phyloP scores from a whole-genome alignment of 2,113 vertebrate species.

The Anolis carolinensis region DNA sequence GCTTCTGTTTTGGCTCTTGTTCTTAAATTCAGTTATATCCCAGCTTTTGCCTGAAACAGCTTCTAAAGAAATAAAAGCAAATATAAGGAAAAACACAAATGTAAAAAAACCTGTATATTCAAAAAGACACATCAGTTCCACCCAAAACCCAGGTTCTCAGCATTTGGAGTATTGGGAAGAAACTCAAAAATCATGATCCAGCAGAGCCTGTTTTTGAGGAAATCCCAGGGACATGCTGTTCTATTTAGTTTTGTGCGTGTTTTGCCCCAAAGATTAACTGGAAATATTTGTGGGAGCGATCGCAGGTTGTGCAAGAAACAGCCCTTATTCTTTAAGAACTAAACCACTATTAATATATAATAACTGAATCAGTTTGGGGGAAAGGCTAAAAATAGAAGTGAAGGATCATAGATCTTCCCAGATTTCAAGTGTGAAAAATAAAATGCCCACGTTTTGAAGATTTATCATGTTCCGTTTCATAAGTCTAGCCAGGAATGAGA shows the following conservation, averaged over 20 bases:
- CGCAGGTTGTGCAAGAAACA: not conserved
- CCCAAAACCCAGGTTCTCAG: not conserved
- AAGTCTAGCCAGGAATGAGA: not conserved
- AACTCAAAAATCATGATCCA: not conserved
- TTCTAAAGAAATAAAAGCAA: no score
- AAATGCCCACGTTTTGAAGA: no score
- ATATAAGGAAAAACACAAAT: no score
- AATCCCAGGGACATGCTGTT: conserved; percentile 9
- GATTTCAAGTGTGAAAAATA: not conserved
- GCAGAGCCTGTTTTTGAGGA: not conserved
- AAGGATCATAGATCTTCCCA: not conserved
- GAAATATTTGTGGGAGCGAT: not conserved
- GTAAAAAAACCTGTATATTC: not conserved
- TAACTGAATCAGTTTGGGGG: no score
- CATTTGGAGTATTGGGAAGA: not conserved
- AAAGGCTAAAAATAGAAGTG: not conserved
- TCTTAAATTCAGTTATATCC: no score
- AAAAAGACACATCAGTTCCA: not conserved
- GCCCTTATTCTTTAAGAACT: not conserved
- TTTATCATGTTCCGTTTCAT: not conserved
- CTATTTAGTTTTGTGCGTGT: not conserved
- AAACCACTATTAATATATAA: not conserved
- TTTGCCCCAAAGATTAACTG: not conserved
- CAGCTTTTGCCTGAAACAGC: no score
- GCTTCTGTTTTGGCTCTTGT: no score